A percentile compares a stretch with the other conserved stretches of the same genome.
These are phyloP conservation scores for Choreutis nemorana DNA, from an alignment of 2,888 invertebrate genomes.

Conservation along the genomic window DNA sequence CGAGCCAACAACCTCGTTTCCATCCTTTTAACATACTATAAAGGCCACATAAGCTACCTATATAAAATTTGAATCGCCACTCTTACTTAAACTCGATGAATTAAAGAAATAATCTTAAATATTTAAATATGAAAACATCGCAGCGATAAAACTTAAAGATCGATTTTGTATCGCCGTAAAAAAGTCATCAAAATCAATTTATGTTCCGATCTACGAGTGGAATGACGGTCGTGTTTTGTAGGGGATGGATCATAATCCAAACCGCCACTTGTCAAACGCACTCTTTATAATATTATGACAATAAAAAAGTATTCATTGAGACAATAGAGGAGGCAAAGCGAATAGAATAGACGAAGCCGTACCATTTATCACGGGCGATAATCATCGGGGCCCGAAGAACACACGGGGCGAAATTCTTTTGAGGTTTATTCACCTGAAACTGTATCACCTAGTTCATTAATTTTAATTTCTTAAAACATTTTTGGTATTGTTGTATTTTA, in stretches of 20 bases:
- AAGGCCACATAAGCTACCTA: too few species aligned
- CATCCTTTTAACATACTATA: slow-evolving; percentile 1
- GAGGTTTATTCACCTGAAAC: slow-evolving; percentile 37
- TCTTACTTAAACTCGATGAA: slow-evolving; percentile 19
- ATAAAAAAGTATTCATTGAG: slow-evolving; percentile 64
- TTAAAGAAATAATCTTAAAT: slow-evolving; percentile 30
- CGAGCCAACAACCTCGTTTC: slow-evolving; percentile 21
- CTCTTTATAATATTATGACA: slow-evolving; percentile 52
- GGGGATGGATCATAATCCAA: slow-evolving; percentile 45
- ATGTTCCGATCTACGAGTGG: slow-evolving; percentile 35
- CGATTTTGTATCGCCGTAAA: slow-evolving; percentile 48
- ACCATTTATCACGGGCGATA: slow-evolving; percentile 61
- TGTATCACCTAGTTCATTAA: too few species aligned
- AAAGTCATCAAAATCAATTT: slow-evolving; percentile 57
- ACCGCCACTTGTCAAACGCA: slow-evolving; percentile 53
- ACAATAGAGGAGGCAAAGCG: slow-evolving; percentile 55
- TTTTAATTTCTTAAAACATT: too few species aligned
- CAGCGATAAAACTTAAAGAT: slow-evolving; percentile 45
- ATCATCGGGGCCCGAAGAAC: slow-evolving; percentile 36
- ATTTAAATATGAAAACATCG: slow-evolving; percentile 57
- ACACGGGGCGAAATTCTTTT: slow-evolving; percentile 44
- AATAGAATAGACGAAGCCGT: slow-evolving; percentile 58
- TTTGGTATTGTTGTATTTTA: too few species aligned
- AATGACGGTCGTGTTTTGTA: slow-evolving; percentile 29
- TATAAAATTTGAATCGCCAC: slow-evolving; percentile 1